phyloP scores from a whole-genome alignment of 1,140 invertebrate genomes.

The Chrysoperla carnea region DNA sequence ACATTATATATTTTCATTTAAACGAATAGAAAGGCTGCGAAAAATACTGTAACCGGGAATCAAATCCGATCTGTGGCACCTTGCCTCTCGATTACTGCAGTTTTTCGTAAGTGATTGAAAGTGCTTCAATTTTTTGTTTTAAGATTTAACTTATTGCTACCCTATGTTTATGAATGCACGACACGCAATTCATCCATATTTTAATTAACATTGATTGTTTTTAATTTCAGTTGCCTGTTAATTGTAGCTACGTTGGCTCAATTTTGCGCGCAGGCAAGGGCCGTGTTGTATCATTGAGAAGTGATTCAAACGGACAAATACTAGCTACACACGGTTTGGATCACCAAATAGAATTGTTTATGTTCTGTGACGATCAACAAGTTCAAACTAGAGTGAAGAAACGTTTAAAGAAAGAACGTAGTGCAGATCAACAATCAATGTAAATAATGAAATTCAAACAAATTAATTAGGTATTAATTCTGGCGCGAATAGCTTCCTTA shows the following conservation, averaged over 20 bases:
- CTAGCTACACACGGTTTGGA: slow-evolving; percentile 73
- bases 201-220: slow-evolving; percentile 10
- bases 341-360: slow-evolving; percentile 66
- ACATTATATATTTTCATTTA: too few species aligned
- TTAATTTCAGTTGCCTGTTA: slow-evolving; percentile 38
- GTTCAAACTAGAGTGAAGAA: slow-evolving; percentile 48
- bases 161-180: neutral
- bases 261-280: slow-evolving; percentile 60
- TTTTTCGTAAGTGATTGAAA: too few species aligned
- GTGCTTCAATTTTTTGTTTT: too few species aligned
- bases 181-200: neutral
- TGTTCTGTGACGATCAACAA: slow-evolving; percentile 58
- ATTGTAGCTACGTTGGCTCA: slow-evolving; percentile 53
- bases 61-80: too few species aligned
- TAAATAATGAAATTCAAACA: too few species aligned
- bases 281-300: slow-evolving; percentile 43
- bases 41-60: too few species aligned
- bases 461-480: too few species aligned
- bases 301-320: slow-evolving; percentile 45
- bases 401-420: slow-evolving; percentile 55
- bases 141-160: neutral
- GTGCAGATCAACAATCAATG: too few species aligned
- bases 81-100: too few species aligned
- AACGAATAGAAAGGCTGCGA: too few species aligned
- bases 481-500: too few species aligned